Evolutionary conservation across 2,113 vertebrate species (phyloP).

Genomic region (Zosterops lateralis): DNA sequence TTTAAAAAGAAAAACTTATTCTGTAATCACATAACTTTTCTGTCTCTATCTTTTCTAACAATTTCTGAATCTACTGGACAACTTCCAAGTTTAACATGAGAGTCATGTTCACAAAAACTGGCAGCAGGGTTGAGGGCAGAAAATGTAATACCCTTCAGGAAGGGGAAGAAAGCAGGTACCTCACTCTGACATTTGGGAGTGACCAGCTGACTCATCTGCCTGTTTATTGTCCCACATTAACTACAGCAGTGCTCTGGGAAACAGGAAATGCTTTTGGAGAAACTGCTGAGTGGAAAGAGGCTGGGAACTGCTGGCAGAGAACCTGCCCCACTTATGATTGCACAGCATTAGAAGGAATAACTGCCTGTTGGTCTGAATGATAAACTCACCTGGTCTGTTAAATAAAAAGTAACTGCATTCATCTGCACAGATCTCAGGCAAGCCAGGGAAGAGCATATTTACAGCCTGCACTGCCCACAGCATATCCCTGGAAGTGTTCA

Average conservation of each 20-base stretch:
- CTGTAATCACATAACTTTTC: background rate
- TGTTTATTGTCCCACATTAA: background rate
- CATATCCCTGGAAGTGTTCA: background rate
- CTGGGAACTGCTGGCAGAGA: background rate
- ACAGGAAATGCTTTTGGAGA: background rate
- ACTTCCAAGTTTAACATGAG: background rate
- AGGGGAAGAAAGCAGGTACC: background rate
- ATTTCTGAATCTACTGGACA: background rate
- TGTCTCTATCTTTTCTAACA: background rate
- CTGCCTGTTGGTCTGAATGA: background rate
- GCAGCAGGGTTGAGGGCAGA: background rate
- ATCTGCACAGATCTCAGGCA: background rate
- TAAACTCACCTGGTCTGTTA: background rate
- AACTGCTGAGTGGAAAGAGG: background rate
- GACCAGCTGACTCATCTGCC: background rate
- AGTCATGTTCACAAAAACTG: background rate
- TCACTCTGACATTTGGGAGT: background rate
- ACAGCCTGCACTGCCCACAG: background rate
- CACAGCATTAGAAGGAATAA: background rate
- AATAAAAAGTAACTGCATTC: background rate
- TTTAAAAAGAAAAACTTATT: background rate
- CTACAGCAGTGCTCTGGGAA: background rate
- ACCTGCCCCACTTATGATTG: background rate
- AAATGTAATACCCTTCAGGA: background rate
- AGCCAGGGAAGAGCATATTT: background rate